Conservation (phyloP, 2,797 vertebrate genomes). For the Falco rusticolus region DNA sequence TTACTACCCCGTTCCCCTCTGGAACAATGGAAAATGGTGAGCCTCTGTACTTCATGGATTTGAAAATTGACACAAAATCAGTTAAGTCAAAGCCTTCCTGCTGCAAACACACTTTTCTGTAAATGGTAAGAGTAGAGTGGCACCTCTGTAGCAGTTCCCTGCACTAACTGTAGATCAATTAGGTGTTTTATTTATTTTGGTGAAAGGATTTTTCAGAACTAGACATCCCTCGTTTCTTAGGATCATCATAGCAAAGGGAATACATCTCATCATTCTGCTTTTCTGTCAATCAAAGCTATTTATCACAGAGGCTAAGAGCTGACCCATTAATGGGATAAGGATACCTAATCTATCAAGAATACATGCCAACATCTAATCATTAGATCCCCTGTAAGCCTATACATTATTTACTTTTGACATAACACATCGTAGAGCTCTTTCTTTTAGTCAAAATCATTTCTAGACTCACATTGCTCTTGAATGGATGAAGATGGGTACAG, state of each 20-base stretch:
- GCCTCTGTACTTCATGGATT: background rate
- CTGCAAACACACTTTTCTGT: background rate
- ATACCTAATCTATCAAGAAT: slow-evolving; percentile 48
- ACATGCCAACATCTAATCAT: slow-evolving; percentile 47
- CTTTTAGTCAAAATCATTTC: background rate
- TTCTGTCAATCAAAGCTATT: slow-evolving; percentile 41
- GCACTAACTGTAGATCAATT: background rate
- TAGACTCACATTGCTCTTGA: background rate
- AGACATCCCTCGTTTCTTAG: background rate
- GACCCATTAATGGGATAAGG: slow-evolving; percentile 47
- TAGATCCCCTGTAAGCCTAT: slow-evolving; percentile 13
- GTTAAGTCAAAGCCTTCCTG: background rate
- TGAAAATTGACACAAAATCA: background rate
- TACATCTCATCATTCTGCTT: slow-evolving; percentile 32
- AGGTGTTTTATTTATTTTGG: background rate
- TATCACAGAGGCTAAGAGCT: slow-evolving; percentile 53
- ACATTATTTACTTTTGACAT: slow-evolving; percentile 55
- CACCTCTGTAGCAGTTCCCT: background rate
- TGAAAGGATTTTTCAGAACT: slow-evolving; percentile 4
- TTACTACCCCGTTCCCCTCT: background rate
- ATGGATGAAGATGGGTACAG: background rate
- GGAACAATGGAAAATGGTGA: background rate
- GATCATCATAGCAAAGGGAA: background rate
- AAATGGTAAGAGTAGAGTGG: background rate
- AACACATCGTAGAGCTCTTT: background rate